Percentiles rank a stretch among this genome's conserved stretches.
Conservation (phyloP, 2,113 vertebrate species). For the Paralichthys olivaceus region DNA sequence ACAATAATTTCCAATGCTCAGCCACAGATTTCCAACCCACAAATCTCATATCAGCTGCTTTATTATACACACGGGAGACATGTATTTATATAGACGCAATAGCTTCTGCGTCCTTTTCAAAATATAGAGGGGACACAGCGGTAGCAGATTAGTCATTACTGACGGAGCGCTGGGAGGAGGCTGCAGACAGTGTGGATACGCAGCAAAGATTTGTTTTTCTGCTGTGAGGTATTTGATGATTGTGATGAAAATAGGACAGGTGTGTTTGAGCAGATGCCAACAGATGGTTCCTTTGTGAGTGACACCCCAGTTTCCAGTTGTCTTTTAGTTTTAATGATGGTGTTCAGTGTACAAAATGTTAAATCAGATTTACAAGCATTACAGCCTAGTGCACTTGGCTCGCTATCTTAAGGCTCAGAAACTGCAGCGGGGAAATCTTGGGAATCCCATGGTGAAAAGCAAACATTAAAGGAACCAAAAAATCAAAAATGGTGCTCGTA, state of each 20-base stretch:
- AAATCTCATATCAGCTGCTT: conserved; percentile 17
- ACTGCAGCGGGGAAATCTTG: conserved; percentile 14
- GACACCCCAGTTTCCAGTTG: conserved; percentile 26
- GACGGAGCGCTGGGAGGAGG: not conserved
- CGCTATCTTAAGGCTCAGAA: conserved; percentile 6
- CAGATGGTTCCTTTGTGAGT: conserved; percentile 17
- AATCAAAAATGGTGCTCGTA: not conserved
- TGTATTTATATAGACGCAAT: not conserved
- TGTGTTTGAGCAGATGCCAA: conserved; percentile 43
- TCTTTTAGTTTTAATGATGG: conserved; percentile 25
- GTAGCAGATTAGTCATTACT: conserved; percentile 13
- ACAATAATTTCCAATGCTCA: no score
- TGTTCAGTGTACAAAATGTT: conserved; percentile 10
- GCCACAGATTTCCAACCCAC: no score
- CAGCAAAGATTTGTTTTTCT: not conserved
- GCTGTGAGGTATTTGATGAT: conserved; percentile 4
- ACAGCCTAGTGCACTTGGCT: conserved; percentile 29
- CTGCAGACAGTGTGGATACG: not conserved
- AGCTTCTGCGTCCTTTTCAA: conserved; percentile 7
- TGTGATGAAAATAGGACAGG: conserved; percentile 34
- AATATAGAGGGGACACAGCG: conserved; percentile 20
- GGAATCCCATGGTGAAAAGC: conserved; percentile 14
- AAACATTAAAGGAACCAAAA: conserved; percentile 8
- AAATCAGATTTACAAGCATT: conserved; percentile 12
- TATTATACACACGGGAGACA: conserved; percentile 28